Percentiles rank a stretch among this genome's conserved stretches.
phyloP scores from a whole-genome alignment of 2,797 vertebrate genomes.

The Limnodromus scolopaceus region DNA sequence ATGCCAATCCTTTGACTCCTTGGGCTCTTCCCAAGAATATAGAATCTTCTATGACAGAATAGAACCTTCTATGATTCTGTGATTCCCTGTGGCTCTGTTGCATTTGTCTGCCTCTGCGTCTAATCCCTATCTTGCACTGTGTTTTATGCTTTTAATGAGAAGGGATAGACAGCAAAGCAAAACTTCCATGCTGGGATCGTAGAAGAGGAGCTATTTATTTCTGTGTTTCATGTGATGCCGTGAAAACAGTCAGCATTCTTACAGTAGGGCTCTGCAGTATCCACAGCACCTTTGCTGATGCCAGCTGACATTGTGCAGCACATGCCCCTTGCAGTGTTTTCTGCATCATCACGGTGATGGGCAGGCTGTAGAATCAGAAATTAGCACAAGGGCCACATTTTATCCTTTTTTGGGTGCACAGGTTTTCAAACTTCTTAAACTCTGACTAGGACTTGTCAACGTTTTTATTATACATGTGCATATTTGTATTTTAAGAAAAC shows the following conservation, averaged over 20 bases:
- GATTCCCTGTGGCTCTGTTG: background rate
- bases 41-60: no score
- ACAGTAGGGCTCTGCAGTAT: background rate
- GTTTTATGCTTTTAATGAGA: conserved; percentile 44
- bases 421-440: background rate
- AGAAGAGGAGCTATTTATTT: conserved; percentile 49
- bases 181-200: conserved; percentile 44
- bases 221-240: conserved; percentile 50
- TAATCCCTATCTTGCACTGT: background rate
- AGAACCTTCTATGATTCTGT: no score
- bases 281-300: conserved; percentile 4
- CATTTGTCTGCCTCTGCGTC: background rate
- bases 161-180: conserved; percentile 45
- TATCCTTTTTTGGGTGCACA: background rate
- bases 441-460: background rate
- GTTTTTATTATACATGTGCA: background rate
- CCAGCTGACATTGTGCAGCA: background rate
- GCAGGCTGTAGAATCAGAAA: background rate
- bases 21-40: background rate
- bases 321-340: background rate
- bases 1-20: background rate
- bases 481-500: conserved; percentile 52
- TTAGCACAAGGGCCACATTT: background rate
- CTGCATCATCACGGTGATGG: background rate
- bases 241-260: conserved; percentile 28